phyloP scores from a whole-genome alignment of 2,113 vertebrate genomes.

The Cranoglanis bouderius region DNA sequence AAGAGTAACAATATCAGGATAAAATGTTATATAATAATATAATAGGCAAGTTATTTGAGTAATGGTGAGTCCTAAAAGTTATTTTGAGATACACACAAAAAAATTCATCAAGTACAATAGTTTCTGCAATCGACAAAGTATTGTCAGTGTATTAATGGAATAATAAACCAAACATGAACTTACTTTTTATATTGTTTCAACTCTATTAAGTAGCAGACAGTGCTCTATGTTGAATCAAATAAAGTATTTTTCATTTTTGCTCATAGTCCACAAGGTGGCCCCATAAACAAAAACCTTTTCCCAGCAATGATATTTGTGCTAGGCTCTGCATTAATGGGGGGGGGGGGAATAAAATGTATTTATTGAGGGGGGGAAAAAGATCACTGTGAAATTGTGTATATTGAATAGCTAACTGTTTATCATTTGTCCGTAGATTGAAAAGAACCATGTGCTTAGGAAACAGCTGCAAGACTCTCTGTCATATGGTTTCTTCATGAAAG shows the following conservation, averaged over 20 bases:
- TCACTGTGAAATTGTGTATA: neutral
- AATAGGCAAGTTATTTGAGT: neutral
- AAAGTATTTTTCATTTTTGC: neutral
- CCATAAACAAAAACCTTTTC: neutral
- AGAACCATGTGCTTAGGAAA: slow-evolving; percentile 46
- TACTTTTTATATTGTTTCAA: neutral
- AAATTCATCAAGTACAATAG: neutral
- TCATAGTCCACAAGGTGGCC: neutral
- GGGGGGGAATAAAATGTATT: neutral
- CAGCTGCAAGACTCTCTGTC: slow-evolving; percentile 49
- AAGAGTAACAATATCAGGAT: neutral
- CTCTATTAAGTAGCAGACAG: neutral
- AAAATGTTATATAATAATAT: neutral
- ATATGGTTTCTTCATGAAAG: slow-evolving; percentile 69
- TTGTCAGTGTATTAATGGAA: neutral
- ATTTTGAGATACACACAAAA: neutral
- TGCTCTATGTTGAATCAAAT: neutral
- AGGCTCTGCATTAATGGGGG: neutral
- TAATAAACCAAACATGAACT: neutral
- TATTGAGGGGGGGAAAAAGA: neutral
- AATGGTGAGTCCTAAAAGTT: neutral
- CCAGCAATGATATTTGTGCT: neutral
- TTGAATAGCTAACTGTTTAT: neutral
- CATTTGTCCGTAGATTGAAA: slow-evolving; percentile 65
- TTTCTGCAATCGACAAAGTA: neutral